A percentile compares a stretch with the other conserved stretches of the same genome.
These are phyloP conservation scores for Gasteruption jaculator DNA, from an alignment of 2,888 invertebrate genomes.

Conservation along the genomic window DNA sequence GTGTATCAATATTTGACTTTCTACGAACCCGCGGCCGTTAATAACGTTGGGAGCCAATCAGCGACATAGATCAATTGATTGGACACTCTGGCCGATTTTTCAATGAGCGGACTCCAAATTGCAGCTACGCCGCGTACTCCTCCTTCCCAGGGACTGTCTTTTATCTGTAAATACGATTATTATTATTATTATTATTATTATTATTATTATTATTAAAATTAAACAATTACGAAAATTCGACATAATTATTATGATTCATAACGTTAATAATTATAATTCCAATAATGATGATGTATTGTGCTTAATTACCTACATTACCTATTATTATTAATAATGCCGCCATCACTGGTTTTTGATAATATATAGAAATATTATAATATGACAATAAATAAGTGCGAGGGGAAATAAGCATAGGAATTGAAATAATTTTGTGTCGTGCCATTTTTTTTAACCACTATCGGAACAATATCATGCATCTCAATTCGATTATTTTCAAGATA, in stretches of 20 bases:
- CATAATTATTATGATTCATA: background rate
- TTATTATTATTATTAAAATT: background rate
- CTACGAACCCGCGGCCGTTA: conserved; percentile 53
- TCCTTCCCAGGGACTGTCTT: conserved; percentile 62
- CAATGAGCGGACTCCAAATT: conserved; percentile 55
- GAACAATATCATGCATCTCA: too few relatives aligned
- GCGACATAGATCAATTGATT: conserved; percentile 56
- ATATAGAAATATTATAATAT: too few relatives aligned
- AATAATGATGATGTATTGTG: too few relatives aligned
- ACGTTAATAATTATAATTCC: background rate
- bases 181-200: background rate
- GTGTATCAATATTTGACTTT: conserved; percentile 1
- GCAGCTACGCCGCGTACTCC: conserved; percentile 57
- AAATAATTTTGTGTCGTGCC: background rate
- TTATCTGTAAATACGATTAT: conserved; percentile 50
- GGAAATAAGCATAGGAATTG: background rate
- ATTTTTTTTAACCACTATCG: too few relatives aligned
- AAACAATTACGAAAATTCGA: background rate
- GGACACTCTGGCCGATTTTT: conserved; percentile 51
- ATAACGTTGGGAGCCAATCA: conserved; percentile 61
- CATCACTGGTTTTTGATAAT: background rate
- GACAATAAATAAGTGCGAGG: too few relatives aligned
- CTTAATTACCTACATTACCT: too few relatives aligned
- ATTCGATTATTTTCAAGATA: too few relatives aligned
- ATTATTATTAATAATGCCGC: too few relatives aligned